These are phyloP conservation scores for Neotoxoptera formosana DNA, from an alignment of 1,140 invertebrate genomes.

Conservation along the genomic window DNA sequence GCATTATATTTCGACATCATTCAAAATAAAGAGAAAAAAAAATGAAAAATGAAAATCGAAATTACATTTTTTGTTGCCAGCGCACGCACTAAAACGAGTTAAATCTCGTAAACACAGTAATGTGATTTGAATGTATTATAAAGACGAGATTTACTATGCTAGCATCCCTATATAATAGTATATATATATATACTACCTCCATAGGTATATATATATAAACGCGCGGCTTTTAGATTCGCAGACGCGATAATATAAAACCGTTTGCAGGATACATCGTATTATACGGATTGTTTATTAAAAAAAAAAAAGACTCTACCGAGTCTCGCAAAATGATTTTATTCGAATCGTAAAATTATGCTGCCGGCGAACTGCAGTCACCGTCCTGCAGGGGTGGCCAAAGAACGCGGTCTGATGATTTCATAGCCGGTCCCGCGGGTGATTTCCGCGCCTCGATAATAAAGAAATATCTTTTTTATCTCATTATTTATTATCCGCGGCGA, in stretches of 20 bases:
- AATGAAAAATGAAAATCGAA: constrained; percentile 14
- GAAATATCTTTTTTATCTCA: no score
- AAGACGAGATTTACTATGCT: neutral
- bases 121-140: constrained; percentile 18
- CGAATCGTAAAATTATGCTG: neutral
- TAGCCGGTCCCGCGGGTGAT: neutral
- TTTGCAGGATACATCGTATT: neutral
- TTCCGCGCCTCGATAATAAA: no score
- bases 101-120: constrained; percentile 8
- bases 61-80: neutral
- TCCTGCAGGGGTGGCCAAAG: neutral
- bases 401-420: neutral
- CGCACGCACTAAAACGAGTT: neutral
- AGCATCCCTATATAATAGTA: neutral
- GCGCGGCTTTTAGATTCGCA: neutral
- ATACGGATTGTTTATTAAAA: neutral
- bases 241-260: constrained; percentile 11
- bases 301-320: neutral
- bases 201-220: constrained; percentile 7
- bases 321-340: neutral
- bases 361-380: neutral
- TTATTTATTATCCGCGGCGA: no score
- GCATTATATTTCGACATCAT: constrained; percentile 5
- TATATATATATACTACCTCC: neutral
- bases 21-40: neutral